A percentile compares a stretch with the other conserved stretches of the same genome.
phyloP scores from a whole-genome alignment of 2,888 invertebrate genomes.

The Melanophora roralis region DNA sequence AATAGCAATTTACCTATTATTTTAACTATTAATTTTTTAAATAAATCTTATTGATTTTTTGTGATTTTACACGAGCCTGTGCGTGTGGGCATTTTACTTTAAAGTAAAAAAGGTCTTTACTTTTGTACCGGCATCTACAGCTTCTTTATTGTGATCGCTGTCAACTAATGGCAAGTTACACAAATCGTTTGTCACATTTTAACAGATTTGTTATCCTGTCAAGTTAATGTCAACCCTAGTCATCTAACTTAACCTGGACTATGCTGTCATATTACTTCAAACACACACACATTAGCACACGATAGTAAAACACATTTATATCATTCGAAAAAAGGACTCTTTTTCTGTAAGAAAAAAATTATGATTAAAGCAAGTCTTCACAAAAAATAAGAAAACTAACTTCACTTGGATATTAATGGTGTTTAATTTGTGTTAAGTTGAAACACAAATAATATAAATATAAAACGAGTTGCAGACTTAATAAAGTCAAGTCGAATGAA shows the following conservation, averaged over 20 bases:
- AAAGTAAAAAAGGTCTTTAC: not conserved
- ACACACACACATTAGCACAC: not conserved
- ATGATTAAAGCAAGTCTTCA: slow-evolving; percentile 17
- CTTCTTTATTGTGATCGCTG: slow-evolving; percentile 48
- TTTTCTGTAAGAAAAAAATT: slow-evolving; percentile 15
- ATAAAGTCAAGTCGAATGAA: too few relatives aligned
- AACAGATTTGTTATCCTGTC: slow-evolving; percentile 77
- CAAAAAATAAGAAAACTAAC: slow-evolving; percentile 25
- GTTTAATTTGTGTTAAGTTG: slow-evolving; percentile 48
- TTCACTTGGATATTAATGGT: slow-evolving; percentile 43
- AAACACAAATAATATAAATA: slow-evolving; percentile 40
- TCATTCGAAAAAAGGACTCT: slow-evolving; percentile 32
- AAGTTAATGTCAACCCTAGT: slow-evolving; percentile 75
- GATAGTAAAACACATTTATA: not conserved
- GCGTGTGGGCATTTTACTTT: slow-evolving; percentile 17
- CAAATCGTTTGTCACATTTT: slow-evolving; percentile 76
- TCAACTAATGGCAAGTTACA: slow-evolving; percentile 65
- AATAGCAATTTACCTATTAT: too few relatives aligned
- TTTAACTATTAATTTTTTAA: too few relatives aligned
- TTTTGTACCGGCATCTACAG: not conserved
- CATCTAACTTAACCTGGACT: slow-evolving; percentile 50
- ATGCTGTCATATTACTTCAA: slow-evolving; percentile 49
- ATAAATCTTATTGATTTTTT: too few relatives aligned
- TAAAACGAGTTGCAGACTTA: not conserved
- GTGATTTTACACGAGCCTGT: slow-evolving; percentile 9